Conservation (phyloP, 2,888 invertebrate species). For the Torymus tubicola region DNA sequence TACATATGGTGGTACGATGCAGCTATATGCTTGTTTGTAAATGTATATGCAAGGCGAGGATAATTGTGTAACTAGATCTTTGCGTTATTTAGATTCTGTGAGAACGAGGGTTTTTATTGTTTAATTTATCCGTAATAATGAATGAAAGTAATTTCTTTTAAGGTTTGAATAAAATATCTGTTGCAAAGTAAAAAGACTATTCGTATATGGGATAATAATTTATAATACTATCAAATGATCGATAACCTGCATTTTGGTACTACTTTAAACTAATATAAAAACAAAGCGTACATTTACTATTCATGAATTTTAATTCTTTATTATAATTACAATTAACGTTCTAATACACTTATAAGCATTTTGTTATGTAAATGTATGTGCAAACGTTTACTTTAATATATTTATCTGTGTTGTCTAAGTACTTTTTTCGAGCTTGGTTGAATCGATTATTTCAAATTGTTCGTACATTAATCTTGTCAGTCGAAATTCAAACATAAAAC, state of each 20-base stretch:
- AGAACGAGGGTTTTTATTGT: no score
- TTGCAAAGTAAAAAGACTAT: not conserved
- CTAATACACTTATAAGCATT: slow-evolving; percentile 35
- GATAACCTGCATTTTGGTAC: not conserved
- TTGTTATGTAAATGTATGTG: not conserved
- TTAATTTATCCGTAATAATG: no score
- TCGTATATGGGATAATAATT: no score
- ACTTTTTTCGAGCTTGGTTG: no score
- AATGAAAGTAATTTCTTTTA: not conserved
- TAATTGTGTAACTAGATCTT: no score
- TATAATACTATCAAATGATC: not conserved
- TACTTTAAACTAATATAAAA: slow-evolving; percentile 11
- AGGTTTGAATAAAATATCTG: not conserved
- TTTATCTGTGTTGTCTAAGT: no score
- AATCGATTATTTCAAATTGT: no score
- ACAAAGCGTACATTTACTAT: not conserved
- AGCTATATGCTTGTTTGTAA: not conserved
- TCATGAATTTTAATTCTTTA: no score
- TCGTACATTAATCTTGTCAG: no score
- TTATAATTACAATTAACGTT: slow-evolving; percentile 11
- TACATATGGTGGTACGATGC: not conserved
- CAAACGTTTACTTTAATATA: no score
- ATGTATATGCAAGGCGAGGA: not conserved
- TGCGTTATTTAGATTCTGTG: no score
- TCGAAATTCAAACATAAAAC: no score